phyloP scores from a whole-genome alignment of 1,140 invertebrate species.

The Tetranychus urticae region DNA sequence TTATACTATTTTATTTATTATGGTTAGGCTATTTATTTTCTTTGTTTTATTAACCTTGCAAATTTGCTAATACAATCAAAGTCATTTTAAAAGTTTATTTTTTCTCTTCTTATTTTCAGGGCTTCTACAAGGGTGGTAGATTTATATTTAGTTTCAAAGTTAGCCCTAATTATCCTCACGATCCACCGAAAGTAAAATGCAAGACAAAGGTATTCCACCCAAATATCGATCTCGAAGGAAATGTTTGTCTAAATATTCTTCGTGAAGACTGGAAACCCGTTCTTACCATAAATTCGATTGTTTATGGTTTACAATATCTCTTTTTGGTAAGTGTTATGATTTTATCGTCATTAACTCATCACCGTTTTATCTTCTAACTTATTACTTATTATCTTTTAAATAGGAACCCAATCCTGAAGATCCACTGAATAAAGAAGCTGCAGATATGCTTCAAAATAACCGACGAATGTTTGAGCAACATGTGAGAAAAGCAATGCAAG shows the following conservation, averaged over 20 bases:
- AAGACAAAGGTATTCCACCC: slow-evolving; percentile 65
- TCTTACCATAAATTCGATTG: slow-evolving; percentile 87
- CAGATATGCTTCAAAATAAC: slow-evolving; percentile 83
- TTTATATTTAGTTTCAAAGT: slow-evolving; percentile 96
- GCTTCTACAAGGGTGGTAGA: slow-evolving; percentile 74
- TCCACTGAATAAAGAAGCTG: slow-evolving; percentile 95
- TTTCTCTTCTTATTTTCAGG: slow-evolving; percentile 26
- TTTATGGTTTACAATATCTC: slow-evolving; percentile 91
- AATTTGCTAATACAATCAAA: too few species aligned
- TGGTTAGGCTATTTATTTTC: too few species aligned
- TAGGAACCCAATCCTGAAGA: slow-evolving; percentile 97
- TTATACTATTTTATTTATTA: too few species aligned
- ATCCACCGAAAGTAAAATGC: slow-evolving; percentile 84
- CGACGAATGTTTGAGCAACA: slow-evolving; percentile 83
- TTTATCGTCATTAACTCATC: not conserved
- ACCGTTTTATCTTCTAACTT: not conserved
- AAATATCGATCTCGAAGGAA: slow-evolving; percentile 82
- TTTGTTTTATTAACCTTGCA: too few species aligned
- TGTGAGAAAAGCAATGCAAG: slow-evolving; percentile 75
- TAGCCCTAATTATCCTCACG: slow-evolving; percentile 85
- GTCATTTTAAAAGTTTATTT: not conserved
- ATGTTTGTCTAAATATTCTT: slow-evolving; percentile 79
- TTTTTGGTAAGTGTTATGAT: slow-evolving; percentile 47
- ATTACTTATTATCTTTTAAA: not conserved
- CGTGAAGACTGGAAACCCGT: slow-evolving; percentile 98